A percentile compares a stretch with the other conserved stretches of the same genome.
phyloP scores from a whole-genome alignment of 1,140 invertebrate genomes.

The Bradysia coprophila region DNA sequence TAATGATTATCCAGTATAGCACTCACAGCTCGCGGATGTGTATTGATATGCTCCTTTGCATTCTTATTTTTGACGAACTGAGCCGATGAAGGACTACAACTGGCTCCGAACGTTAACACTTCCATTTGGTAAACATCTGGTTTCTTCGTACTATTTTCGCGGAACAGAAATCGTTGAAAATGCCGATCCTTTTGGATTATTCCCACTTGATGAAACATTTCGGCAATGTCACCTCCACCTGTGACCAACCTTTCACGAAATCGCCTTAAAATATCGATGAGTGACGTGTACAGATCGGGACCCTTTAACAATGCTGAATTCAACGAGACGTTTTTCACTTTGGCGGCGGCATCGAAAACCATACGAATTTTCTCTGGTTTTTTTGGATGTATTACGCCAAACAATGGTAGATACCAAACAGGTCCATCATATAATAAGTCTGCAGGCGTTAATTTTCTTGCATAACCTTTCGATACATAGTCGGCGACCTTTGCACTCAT shows the following conservation, averaged over 20 bases:
- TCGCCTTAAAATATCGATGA: conserved; percentile 9
- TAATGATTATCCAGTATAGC: conserved; percentile 14
- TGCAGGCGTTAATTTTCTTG: neutral
- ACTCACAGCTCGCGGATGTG: conserved; percentile 8
- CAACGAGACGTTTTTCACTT: conserved; percentile 6
- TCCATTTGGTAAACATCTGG: neutral
- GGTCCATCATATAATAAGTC: neutral
- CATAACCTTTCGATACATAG: conserved; percentile 7
- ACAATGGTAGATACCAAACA: conserved; percentile 14
- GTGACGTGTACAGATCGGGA: conserved; percentile 10
- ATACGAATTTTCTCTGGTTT: conserved; percentile 10
- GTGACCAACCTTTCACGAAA: conserved; percentile 12
- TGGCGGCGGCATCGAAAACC: conserved; percentile 10
- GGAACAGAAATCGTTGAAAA: conserved; percentile 6
- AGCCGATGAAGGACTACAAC: neutral
- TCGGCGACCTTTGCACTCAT: conserved; percentile 7
- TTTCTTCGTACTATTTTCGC: neutral
- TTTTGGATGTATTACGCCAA: conserved; percentile 8
- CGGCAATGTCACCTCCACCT: conserved; percentile 12
- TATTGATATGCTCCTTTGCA: conserved; percentile 5
- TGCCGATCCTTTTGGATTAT: conserved; percentile 12
- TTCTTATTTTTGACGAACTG: conserved; percentile 8
- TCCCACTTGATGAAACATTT: conserved; percentile 20
- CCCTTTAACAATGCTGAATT: conserved; percentile 11
- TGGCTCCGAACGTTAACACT: conserved; percentile 2